These are phyloP conservation scores for Argyra leucocephala DNA, from an alignment of 2,888 invertebrate genomes.

Conservation along the genomic window DNA sequence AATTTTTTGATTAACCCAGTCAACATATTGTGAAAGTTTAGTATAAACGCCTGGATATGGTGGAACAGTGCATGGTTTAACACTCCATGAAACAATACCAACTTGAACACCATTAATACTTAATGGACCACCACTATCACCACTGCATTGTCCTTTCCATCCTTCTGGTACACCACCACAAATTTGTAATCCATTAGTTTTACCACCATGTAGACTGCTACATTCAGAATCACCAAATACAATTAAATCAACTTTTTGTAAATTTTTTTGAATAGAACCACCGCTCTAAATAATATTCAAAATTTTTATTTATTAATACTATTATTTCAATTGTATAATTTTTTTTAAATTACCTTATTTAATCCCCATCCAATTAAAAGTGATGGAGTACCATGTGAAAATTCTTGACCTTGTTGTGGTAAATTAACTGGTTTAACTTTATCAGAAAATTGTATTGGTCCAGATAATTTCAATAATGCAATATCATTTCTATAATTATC, in stretches of 20 bases:
- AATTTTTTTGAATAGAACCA: slow-evolving; percentile 32
- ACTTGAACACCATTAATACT: slow-evolving; percentile 36
- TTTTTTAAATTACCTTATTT: slow-evolving; percentile 28
- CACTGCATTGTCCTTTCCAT: slow-evolving; percentile 45
- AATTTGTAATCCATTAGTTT: slow-evolving; percentile 37
- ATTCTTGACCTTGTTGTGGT: slow-evolving; percentile 25
- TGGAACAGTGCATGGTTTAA: slow-evolving; percentile 42
- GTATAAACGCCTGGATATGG: slow-evolving; percentile 45
- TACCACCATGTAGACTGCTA: slow-evolving; percentile 30
- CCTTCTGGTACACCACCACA: slow-evolving; percentile 44
- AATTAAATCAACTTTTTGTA: slow-evolving; percentile 41
- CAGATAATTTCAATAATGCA: slow-evolving; percentile 36
- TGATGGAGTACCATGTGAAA: slow-evolving; percentile 27
- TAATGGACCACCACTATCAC: slow-evolving; percentile 45
- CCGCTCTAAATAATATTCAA: slow-evolving; percentile 32
- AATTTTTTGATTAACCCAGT: slow-evolving; percentile 31
- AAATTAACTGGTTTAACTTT: slow-evolving; percentile 31
- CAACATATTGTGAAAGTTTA: slow-evolving; percentile 39
- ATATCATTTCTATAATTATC: slow-evolving; percentile 40
- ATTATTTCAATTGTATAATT: too few species aligned
- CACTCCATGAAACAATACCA: slow-evolving; percentile 45
- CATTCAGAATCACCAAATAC: slow-evolving; percentile 41
- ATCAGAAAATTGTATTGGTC: slow-evolving; percentile 28
- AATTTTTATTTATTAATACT: too few species aligned
- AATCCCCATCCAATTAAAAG: slow-evolving; percentile 37